phyloP scores from a whole-genome alignment of 2,797 vertebrate genomes.

The Dipus sagitta region DNA sequence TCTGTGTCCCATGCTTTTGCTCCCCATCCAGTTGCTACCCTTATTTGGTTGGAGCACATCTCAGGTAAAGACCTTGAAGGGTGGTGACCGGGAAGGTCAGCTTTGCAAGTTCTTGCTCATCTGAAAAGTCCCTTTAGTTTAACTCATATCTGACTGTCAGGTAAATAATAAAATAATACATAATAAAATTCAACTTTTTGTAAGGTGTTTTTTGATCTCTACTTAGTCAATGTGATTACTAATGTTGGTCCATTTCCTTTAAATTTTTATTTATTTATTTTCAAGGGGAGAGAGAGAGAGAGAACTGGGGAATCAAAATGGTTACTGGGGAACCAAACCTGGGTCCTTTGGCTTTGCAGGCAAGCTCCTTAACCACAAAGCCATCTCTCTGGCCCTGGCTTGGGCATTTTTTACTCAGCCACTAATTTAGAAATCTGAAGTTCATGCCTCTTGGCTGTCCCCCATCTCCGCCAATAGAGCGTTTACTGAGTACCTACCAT shows the following conservation, averaged over 20 bases:
- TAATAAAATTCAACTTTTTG: background rate
- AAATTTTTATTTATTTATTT: too few species aligned
- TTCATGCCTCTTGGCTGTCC: background rate
- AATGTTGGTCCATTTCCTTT: too few species aligned
- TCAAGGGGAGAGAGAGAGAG: too few species aligned
- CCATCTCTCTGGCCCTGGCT: background rate
- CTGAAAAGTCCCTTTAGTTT: slow-evolving; percentile 36
- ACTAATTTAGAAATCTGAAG: background rate
- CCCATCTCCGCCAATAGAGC: background rate
- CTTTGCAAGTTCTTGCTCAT: background rate
- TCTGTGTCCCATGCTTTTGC: background rate
- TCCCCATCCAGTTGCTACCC: background rate
- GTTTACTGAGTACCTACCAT: background rate
- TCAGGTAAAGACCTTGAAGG: background rate
- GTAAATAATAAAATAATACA: slow-evolving; percentile 22
- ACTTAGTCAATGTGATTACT: too few species aligned
- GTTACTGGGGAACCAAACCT: background rate
- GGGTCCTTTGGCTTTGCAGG: too few species aligned
- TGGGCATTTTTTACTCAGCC: background rate
- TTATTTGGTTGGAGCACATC: background rate
- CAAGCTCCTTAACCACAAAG: too few species aligned
- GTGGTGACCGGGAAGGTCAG: background rate
- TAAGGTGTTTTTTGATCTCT: too few species aligned
- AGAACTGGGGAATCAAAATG: too few species aligned
- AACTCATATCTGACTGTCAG: background rate